These are phyloP conservation scores for Halcyon leucocephala DNA, from an alignment of 2,797 vertebrate genomes.

Conservation along the genomic window DNA sequence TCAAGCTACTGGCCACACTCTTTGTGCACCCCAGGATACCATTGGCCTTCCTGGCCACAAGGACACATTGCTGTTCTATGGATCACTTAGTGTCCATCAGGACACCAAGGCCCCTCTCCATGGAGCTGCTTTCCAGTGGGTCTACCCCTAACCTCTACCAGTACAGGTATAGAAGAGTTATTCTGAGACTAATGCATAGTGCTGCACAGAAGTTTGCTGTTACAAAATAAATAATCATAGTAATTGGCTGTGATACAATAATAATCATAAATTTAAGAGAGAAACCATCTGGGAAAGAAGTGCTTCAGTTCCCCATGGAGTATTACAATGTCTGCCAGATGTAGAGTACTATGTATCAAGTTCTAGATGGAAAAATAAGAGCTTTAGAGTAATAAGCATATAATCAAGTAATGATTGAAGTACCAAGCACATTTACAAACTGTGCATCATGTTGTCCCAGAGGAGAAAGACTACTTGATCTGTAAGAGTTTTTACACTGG, in stretches of 20 bases:
- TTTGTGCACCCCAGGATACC: no score
- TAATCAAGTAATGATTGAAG: conserved; percentile 41
- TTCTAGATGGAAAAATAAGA: conserved; percentile 57
- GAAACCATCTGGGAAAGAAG: conserved; percentile 21
- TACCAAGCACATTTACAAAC: background rate
- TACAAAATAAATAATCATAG: conserved; percentile 29
- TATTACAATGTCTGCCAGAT: conserved; percentile 5
- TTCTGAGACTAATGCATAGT: background rate
- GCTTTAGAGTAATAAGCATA: conserved; percentile 5
- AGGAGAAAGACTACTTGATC: background rate
- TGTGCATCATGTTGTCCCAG: background rate
- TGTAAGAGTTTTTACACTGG: background rate
- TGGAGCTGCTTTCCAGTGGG: no score
- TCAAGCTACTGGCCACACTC: no score
- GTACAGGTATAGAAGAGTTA: background rate
- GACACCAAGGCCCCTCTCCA: no score
- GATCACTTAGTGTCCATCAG: no score
- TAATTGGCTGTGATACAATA: conserved; percentile 5
- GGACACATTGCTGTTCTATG: no score
- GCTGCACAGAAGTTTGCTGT: background rate
- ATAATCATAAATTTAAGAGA: conserved; percentile 33
- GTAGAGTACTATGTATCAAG: conserved; percentile 10
- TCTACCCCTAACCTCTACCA: no score
- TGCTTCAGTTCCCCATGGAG: background rate
- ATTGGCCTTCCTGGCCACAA: no score